A percentile compares a stretch with the other conserved stretches of the same genome.
Evolutionary conservation across 1,140 invertebrate species (phyloP).

Genomic region (Drosophila ambigua): DNA sequence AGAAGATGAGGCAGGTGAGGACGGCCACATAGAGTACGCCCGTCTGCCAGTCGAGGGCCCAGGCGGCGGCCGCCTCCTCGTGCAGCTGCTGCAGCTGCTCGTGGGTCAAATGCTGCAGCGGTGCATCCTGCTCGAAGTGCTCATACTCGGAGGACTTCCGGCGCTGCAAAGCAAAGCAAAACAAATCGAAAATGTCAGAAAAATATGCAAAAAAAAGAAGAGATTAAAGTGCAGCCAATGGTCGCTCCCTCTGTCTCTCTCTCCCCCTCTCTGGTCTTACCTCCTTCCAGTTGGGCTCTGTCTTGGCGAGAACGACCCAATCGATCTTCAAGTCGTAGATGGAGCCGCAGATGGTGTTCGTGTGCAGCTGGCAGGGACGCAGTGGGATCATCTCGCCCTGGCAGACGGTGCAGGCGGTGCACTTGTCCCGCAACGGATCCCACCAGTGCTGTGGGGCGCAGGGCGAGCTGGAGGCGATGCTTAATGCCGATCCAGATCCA

Average conservation of each 20-base stretch:
- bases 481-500: neutral
- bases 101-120: conserved; percentile 72
- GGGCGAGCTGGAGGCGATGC: conserved; percentile 43
- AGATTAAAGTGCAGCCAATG: too few relatives aligned
- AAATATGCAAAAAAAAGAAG: neutral
- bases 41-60: conserved; percentile 86
- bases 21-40: conserved; percentile 86
- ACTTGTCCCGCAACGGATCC: conserved; percentile 71
- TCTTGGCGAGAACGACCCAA: conserved; percentile 77
- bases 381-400: conserved; percentile 76
- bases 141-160: conserved; percentile 78
- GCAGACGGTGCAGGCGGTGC: conserved; percentile 76
- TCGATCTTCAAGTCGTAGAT: conserved; percentile 82
- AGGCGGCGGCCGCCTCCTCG: conserved; percentile 66
- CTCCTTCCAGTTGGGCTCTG: conserved; percentile 83
- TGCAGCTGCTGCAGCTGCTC: conserved; percentile 79
- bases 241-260: neutral
- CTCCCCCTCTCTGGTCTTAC: conserved; percentile 43
- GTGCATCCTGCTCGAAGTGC: conserved; percentile 55
- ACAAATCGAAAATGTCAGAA: too few relatives aligned
- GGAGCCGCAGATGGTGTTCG: conserved; percentile 78
- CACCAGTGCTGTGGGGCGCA: conserved; percentile 81
- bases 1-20: conserved; percentile 87
- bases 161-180: conserved; percentile 45
- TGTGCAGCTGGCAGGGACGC: conserved; percentile 79